Evolutionary conservation across 2,797 vertebrate species (phyloP), one percentile per base, ranked within the genome.

Genomic region (Okamejei kenojei): DNA sequence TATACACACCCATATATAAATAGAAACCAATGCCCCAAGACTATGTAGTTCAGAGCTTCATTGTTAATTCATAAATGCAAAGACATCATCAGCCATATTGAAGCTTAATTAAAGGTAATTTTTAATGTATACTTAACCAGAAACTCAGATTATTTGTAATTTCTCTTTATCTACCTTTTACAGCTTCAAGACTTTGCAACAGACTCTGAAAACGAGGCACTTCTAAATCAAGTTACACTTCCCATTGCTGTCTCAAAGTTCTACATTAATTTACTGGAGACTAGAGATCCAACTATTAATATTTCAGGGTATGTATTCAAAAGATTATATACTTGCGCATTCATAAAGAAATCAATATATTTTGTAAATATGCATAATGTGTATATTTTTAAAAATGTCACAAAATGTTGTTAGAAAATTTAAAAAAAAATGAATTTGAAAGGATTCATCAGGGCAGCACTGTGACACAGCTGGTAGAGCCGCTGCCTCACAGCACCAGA

Each of bases 141-240:
- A 19, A 88, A 35, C 9, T 19, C 17, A 38, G 21, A 45, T 4
- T 76, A n/a, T 76, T 92, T 76, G 23, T 92, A 54, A 92, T 58
- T 86, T 92, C 38, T 54, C 1, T 91, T 68, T 54, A 92, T 74
- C 26, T 92, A 38, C 17, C 35, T 88, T 68, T n/a, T 54, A 38
- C 90, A 92, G 90, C 90, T 92, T 58, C 71, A 58, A 45, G 68
- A 76, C 23, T 92, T 92, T 58, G 71, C 90, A 92, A 71, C 71
- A 92, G 68, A 92, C 21, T 13, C 21, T 74, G 68, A 74, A 45
- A 92, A 92, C 29, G 10, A 29, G 38, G 35, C 9, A 26, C 90
- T 92, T 1, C 9, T 92, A 74, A 23, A n/a, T 0, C 45, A 54
- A 26, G 15, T 92, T 71, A 76, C 68, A 76, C 73, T 92, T 29